These are phyloP conservation scores for Aethina tumida DNA, from an alignment of 1,140 invertebrate species.

Conservation along the genomic window DNA sequence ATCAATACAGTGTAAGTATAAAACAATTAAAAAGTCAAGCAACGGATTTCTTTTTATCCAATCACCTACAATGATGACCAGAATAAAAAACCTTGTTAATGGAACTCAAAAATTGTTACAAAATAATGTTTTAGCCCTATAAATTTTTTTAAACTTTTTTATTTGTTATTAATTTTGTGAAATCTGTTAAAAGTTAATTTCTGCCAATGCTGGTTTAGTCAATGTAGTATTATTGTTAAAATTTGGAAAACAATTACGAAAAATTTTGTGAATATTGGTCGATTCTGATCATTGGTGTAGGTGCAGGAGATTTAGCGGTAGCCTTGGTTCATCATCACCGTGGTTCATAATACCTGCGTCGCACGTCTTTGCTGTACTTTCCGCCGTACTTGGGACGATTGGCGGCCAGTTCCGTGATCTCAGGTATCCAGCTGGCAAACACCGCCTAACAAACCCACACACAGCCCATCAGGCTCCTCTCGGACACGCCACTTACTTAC, in stretches of 20 bases:
- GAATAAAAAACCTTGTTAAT: no score
- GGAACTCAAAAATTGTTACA: no score
- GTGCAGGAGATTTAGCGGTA: conserved; percentile 11
- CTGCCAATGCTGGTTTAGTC: no score
- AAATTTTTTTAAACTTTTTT: no score
- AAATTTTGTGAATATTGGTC: background rate
- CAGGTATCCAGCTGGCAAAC: conserved; percentile 98
- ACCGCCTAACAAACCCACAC: conserved; percentile 74
- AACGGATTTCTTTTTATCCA: no score
- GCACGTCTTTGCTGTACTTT: conserved; percentile 93
- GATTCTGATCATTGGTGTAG: background rate
- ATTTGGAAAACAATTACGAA: no score
- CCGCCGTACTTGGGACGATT: conserved; percentile 97
- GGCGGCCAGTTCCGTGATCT: conserved; percentile 96
- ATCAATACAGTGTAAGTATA: no score
- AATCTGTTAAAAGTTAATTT: no score
- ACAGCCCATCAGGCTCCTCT: conserved; percentile 37
- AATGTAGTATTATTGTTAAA: conserved; percentile 8
- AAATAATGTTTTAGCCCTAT: no score
- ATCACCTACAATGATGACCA: no score
- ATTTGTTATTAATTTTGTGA: no score
- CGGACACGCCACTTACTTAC: conserved; percentile 21
- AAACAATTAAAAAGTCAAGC: no score
- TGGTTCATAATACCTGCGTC: conserved; percentile 76
- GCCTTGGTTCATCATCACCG: conserved; percentile 15